Conservation (phyloP, 2,113 vertebrate species). For the Saccopteryx leptura region DNA sequence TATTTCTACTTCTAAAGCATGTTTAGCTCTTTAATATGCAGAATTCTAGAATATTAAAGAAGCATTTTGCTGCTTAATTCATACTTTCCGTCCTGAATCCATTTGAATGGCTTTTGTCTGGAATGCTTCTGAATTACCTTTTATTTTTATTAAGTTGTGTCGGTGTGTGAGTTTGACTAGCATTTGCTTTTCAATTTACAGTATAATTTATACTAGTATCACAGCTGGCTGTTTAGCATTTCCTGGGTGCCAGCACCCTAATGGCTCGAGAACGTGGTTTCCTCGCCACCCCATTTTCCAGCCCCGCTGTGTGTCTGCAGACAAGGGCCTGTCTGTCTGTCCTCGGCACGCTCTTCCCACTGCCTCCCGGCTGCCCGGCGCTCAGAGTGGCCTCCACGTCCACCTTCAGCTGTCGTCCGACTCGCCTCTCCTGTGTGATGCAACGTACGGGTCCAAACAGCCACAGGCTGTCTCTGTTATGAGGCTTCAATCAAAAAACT, state of each 20-base stretch:
- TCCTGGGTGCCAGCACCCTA: not conserved
- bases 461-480: not conserved
- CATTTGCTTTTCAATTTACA: not conserved
- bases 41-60: not conserved
- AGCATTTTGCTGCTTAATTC: not conserved
- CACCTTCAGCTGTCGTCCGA: not conserved
- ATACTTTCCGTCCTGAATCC: not conserved
- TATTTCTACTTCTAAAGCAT: not conserved
- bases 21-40: not conserved
- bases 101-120: not conserved
- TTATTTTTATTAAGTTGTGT: not conserved
- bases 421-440: rapidly evolving
- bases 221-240: not conserved
- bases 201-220: not conserved
- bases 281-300: rapidly evolving
- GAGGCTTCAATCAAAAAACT: not conserved
- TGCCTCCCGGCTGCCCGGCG: not conserved
- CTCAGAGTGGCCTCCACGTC: not conserved
- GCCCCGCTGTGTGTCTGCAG: not conserved
- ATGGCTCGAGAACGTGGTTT: not conserved
- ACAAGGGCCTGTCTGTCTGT: not conserved
- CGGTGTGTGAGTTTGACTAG: not conserved
- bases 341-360: not conserved
- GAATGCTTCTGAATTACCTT: not conserved
- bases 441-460: no score